These are phyloP conservation scores for Cygnus atratus DNA, from an alignment of 2,113 vertebrate genomes.

Conservation along the genomic window DNA sequence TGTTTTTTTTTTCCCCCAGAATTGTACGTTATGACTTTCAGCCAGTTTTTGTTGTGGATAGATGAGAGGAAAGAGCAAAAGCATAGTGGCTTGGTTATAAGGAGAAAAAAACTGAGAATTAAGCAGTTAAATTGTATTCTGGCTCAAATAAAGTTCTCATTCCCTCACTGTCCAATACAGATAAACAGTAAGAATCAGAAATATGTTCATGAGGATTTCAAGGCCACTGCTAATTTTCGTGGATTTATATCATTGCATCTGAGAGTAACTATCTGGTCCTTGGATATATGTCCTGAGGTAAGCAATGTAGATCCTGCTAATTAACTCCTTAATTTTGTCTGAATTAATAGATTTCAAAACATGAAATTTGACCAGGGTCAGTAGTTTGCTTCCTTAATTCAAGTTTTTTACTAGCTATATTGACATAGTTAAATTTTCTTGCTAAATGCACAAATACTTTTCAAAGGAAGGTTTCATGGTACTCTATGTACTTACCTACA, in stretches of 20 bases:
- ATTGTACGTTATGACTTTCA: background rate
- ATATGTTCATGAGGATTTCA: background rate
- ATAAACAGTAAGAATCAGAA: constrained; percentile 8
- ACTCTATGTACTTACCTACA: background rate
- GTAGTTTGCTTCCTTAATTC: background rate
- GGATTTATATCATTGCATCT: background rate
- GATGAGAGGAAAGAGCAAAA: background rate
- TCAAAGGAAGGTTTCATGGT: background rate
- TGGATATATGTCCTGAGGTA: background rate
- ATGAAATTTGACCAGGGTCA: background rate
- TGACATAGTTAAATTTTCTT: background rate
- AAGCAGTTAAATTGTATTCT: background rate
- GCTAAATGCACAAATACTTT: background rate
- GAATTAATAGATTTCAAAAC: background rate
- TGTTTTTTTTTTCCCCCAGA: background rate
- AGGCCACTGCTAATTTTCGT: background rate
- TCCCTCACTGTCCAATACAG: background rate
- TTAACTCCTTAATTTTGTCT: background rate
- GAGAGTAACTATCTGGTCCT: background rate
- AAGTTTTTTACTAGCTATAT: background rate
- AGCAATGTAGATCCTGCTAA: background rate
- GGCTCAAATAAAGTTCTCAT: background rate
- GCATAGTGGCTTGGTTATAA: background rate
- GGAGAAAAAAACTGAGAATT: background rate
- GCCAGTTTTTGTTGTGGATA: background rate